Evolutionary conservation across 2,797 vertebrate genomes (phyloP), one percentile per base, ranked within the genome.

Genomic region (Bucorvus abyssinicus): DNA sequence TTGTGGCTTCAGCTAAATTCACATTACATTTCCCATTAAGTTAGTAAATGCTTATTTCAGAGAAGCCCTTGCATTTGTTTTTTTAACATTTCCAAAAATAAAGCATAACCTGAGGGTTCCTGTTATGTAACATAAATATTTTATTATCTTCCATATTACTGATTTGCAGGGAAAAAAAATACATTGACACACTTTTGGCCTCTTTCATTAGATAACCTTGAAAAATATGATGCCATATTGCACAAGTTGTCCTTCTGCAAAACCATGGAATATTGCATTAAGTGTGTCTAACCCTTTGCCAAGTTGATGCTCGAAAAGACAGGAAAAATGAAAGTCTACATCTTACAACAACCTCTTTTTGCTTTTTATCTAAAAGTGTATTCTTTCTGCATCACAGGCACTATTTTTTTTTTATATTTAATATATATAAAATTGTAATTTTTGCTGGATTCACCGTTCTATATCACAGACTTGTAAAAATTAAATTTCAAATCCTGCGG

Each of bases 121-220:
- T 14, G 42, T 96, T 96, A 94, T 4, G 9, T 80, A 93, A 90
- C 60, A 83, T 94, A 94, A 96, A 96, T 95, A 96, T 95, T 94
- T 94, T 87, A 96, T 84, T 76, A 87, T 81, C 81, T 93, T 94
- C 81, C 81, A 85, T 64, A 45, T 94, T 93, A 87, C 60, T 87
- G 71, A 91, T 55, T 87, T 80, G 56, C 60, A 80, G 45, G 34
- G 65, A 73, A 80, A 32, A 30, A 21, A 67, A 53, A 53, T 76
- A 73, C 19, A 55, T 22, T 64, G 71, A 27, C 38, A 67, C 12
- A 23, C 17, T 89, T 93, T 76, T 64, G 36, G 47, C 84, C 49
- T 94, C 64, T 80, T 94, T 80, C 45, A 44, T 77, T 77, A 87
- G 52, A 53, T 44, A 61, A 55, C 47, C 57, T 82, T 94, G 68